Percentiles rank a stretch among this genome's conserved stretches.
Evolutionary conservation across 2,888 invertebrate genomes (phyloP).

Genomic region (Eupithecia subfuscata): DNA sequence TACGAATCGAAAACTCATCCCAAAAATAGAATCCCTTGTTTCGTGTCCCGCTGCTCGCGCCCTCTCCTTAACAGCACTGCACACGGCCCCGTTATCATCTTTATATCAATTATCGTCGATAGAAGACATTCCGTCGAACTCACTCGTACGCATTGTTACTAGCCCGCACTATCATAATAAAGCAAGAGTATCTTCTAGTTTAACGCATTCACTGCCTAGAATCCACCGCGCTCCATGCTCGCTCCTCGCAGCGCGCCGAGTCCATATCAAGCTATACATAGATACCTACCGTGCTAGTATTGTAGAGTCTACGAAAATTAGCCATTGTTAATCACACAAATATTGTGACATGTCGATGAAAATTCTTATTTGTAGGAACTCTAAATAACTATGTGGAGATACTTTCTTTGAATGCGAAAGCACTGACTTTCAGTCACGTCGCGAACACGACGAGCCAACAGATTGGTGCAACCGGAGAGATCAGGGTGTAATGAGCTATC

Average conservation of each 20-base stretch:
- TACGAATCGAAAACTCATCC: background rate
- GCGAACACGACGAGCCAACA: background rate
- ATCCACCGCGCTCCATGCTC: background rate
- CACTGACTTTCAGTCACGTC: background rate
- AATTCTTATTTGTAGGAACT: background rate
- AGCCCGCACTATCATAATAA: background rate
- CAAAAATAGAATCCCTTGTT: background rate
- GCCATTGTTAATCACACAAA: background rate
- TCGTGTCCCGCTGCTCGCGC: no score
- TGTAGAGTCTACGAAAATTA: background rate
- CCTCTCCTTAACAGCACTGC: conserved; percentile 32
- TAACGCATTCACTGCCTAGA: background rate
- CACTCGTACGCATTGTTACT: conserved; percentile 20
- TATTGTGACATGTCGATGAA: background rate
- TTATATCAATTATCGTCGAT: conserved; percentile 43
- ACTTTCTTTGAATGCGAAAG: background rate
- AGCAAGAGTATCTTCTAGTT: background rate
- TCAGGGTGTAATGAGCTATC: no score
- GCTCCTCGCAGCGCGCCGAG: background rate
- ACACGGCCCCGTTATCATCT: conserved; percentile 43
- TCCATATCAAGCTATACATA: background rate
- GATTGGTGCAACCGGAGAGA: background rate
- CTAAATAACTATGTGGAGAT: background rate
- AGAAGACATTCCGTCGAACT: conserved; percentile 16
- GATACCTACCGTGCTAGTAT: background rate